These are phyloP conservation scores for Chloroceryle aenea DNA, from an alignment of 2,113 vertebrate genomes.

Conservation along the genomic window DNA sequence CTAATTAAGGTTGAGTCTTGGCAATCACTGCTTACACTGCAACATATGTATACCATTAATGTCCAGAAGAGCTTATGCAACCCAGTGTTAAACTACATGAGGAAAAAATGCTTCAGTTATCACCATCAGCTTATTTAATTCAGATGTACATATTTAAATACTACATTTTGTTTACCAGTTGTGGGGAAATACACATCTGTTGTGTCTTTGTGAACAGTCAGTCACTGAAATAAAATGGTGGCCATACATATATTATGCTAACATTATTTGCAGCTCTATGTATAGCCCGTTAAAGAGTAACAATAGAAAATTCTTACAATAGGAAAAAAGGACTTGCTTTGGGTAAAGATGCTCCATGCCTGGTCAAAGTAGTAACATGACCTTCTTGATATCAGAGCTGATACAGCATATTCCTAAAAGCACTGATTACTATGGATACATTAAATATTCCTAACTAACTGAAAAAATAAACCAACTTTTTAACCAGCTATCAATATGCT, in stretches of 20 bases:
- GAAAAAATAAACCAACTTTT: not conserved
- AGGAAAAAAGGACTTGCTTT: not conserved
- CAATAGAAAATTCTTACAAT: not conserved
- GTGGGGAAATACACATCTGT: not conserved
- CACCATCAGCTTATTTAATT: not conserved
- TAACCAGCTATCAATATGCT: not conserved
- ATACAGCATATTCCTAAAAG: not conserved
- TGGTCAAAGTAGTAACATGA: not conserved
- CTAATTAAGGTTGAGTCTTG: constrained; percentile 14
- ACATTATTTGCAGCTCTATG: not conserved
- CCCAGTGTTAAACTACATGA: not conserved
- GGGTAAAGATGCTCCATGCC: not conserved
- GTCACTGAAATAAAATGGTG: not conserved
- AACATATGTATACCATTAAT: not conserved
- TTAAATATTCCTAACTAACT: not conserved
- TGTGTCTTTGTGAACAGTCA: not conserved
- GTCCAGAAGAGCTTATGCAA: not conserved
- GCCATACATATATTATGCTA: not conserved
- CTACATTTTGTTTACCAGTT: not conserved
- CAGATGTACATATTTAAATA: not conserved
- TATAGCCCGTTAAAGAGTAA: not conserved
- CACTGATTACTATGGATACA: not conserved
- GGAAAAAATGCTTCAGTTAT: not conserved
- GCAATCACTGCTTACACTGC: not conserved
- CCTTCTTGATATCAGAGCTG: not conserved